Conservation (phyloP, 92 coral and sea anemone species). For the Plumapathes pennacea region DNA sequence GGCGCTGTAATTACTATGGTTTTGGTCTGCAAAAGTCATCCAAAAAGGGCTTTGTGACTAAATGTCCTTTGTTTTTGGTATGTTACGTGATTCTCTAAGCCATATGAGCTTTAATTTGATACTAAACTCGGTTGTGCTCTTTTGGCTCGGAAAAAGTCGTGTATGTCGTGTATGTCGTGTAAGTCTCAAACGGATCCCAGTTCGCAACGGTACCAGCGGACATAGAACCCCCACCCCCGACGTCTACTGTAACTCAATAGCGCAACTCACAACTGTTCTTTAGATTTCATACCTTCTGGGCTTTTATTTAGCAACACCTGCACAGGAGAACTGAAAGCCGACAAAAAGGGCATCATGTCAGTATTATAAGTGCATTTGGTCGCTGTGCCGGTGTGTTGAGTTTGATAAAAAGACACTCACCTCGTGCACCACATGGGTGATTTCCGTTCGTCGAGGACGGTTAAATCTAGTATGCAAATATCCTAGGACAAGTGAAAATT, state of each 20-base stretch:
- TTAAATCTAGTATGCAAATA: slow-evolving; percentile 78
- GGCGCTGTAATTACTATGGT: too few species aligned
- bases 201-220: too few species aligned
- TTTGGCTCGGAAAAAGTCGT: background rate
- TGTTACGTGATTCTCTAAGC: too few species aligned
- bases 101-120: too few species aligned
- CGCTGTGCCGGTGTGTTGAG: background rate
- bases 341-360: background rate
- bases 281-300: slow-evolving; percentile 45
- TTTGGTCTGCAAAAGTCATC: too few species aligned
- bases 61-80: too few species aligned
- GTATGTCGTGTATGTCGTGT: background rate
- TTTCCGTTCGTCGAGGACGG: slow-evolving; percentile 76
- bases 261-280: too few species aligned
- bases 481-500: slow-evolving; percentile 47
- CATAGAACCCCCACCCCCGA: background rate
- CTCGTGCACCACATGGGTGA: slow-evolving; percentile 84
- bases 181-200: background rate
- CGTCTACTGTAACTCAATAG: too few species aligned
- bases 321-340: slow-evolving; percentile 39
- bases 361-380: background rate
- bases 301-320: slow-evolving; percentile 10
- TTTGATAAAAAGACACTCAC: slow-evolving; percentile 45
- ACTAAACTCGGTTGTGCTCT: background rate
- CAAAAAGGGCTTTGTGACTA: too few species aligned